Evolutionary conservation across 23 tunicate genomes (phyloP).

Genomic region (Ascidia mentula): DNA sequence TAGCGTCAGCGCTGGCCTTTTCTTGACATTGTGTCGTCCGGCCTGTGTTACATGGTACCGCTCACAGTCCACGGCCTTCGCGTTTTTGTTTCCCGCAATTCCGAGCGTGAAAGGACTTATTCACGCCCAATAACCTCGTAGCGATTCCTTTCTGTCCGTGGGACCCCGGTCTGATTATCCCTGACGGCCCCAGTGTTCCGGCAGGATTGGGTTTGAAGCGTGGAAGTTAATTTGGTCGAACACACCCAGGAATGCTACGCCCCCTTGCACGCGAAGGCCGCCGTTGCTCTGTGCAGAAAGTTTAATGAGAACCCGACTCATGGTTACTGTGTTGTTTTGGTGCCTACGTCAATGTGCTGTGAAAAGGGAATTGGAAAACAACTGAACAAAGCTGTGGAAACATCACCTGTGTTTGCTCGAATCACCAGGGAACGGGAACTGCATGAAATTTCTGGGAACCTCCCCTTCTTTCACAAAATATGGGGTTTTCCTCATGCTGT

Average conservation of each 20-base stretch:
- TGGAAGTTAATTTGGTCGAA: not conserved
- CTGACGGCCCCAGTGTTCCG: not conserved
- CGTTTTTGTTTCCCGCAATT: not conserved
- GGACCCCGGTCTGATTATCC: not conserved
- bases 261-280: not conserved
- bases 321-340: not conserved
- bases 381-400: too few species aligned
- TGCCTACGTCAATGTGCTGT: not conserved
- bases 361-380: not conserved
- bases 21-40: not conserved
- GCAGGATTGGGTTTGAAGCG: not conserved
- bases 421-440: too few species aligned
- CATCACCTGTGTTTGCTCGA: too few species aligned
- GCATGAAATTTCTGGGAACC: too few species aligned
- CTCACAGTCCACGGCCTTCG: not conserved
- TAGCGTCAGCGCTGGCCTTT: not conserved
- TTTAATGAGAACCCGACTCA: not conserved
- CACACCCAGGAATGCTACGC: not conserved
- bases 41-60: not conserved
- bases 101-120: not conserved
- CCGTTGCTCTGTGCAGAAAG: not conserved
- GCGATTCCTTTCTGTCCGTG: not conserved
- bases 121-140: slow-evolving; percentile 2
- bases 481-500: too few species aligned
- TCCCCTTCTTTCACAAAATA: too few species aligned